Evolutionary conservation across 2,888 invertebrate genomes (phyloP).

Genomic region (Eledone cirrhosa): DNA sequence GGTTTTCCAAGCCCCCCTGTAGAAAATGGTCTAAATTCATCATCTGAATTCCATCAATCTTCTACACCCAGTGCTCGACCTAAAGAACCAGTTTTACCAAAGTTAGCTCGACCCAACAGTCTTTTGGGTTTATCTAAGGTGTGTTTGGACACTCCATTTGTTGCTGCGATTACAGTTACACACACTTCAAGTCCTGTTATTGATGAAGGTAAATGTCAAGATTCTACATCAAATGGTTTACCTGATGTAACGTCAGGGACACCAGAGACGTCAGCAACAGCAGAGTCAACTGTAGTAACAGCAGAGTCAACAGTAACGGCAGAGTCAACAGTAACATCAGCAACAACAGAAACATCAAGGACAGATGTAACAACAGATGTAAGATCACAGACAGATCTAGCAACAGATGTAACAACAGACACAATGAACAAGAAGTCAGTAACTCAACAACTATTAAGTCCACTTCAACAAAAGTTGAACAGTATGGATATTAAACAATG

Average conservation of each 20-base stretch:
- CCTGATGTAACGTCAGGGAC: background rate
- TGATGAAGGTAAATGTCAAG: conserved; percentile 4
- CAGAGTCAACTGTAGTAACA: background rate
- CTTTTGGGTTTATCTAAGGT: conserved; percentile 55
- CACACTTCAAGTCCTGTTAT: background rate
- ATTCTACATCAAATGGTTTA: conserved; percentile 1
- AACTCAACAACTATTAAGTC: conserved; percentile 24
- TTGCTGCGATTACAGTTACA: conserved; percentile 8
- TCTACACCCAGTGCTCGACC: conserved; percentile 48
- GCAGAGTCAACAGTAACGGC: too few relatives aligned
- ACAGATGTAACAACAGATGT: too few relatives aligned
- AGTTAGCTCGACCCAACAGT: conserved; percentile 52
- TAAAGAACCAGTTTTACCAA: conserved; percentile 48
- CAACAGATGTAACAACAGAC: background rate
- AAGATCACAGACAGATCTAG: background rate
- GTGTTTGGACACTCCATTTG: conserved; percentile 39
- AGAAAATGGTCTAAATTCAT: conserved; percentile 18
- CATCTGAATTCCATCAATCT: conserved; percentile 17
- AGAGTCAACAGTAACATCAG: too few relatives aligned
- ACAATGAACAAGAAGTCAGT: background rate
- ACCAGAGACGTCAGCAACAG: background rate
- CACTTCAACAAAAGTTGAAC: conserved; percentile 34
- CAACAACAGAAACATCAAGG: too few relatives aligned
- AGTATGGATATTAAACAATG: conserved; percentile 34
- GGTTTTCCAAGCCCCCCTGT: background rate